phyloP scores from a whole-genome alignment of 2,113 vertebrate species.

The Steatornis caripensis region DNA sequence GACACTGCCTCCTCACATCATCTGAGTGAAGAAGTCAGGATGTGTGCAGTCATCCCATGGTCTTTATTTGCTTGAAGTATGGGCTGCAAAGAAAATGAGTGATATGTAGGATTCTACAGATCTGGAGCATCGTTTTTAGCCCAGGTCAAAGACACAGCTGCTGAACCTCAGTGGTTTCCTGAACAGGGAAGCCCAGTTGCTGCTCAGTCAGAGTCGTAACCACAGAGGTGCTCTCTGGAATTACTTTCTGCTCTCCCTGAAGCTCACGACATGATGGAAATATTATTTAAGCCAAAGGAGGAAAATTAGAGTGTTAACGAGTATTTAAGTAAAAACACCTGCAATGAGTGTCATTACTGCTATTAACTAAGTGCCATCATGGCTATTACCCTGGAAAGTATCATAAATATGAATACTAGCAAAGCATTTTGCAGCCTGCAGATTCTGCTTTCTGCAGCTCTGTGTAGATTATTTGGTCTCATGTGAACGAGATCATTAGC shows the following conservation, averaged over 20 bases:
- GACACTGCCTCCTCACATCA: background rate
- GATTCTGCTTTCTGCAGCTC: background rate
- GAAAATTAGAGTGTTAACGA: slow-evolving; percentile 19
- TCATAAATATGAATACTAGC: background rate
- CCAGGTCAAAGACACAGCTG: background rate
- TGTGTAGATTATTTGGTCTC: background rate
- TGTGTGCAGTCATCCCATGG: background rate
- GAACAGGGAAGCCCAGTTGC: background rate
- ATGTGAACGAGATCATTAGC: background rate
- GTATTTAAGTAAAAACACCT: slow-evolving; percentile 46
- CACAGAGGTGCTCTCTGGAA: background rate
- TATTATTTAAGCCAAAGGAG: background rate
- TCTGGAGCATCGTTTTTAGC: background rate
- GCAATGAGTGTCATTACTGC: background rate
- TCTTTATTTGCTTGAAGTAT: background rate
- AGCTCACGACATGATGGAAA: background rate
- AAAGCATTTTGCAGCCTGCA: background rate
- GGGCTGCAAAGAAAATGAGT: background rate
- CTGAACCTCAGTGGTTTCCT: background rate
- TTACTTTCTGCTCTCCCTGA: background rate
- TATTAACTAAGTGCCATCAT: background rate
- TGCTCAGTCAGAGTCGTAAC: background rate
- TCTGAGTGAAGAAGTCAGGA: background rate
- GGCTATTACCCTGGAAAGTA: background rate
- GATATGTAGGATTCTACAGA: too few species aligned